A percentile compares a stretch with the other conserved stretches of the same genome.
Evolutionary conservation across 2,797 vertebrate species (phyloP).

Genomic region (Simalia tracyae): DNA sequence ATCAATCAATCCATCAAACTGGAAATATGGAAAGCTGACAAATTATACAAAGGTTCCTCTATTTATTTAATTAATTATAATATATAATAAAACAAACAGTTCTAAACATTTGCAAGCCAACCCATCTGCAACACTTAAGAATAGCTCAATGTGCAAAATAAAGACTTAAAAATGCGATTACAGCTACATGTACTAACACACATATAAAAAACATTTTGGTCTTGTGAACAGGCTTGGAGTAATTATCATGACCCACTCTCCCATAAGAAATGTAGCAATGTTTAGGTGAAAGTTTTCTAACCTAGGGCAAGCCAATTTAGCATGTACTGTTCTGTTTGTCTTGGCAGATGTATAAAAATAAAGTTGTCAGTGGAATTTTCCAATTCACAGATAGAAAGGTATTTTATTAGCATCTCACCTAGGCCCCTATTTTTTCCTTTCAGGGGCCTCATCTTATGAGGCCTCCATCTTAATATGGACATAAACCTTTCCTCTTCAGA

Average conservation of each 20-base stretch:
- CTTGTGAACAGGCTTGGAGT: background rate
- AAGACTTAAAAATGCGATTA: background rate
- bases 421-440: background rate
- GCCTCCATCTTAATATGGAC: background rate
- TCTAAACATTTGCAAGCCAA: background rate
- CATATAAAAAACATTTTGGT: background rate
- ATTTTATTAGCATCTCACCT: background rate
- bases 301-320: background rate
- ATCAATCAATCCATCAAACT: background rate
- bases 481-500: background rate
- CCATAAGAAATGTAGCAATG: background rate
- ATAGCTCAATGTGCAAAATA: background rate
- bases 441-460: background rate
- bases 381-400: background rate
- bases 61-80: background rate
- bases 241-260: background rate
- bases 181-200: background rate
- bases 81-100: background rate
- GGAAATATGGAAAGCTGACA: background rate
- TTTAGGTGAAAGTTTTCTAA: background rate
- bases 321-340: slow-evolving; percentile 2
- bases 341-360: slow-evolving; percentile 31
- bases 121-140: background rate
- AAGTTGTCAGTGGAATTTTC: slow-evolving; percentile 43
- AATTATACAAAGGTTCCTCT: background rate